These are phyloP conservation scores for Castor canadensis DNA, from an alignment of 2,113 vertebrate genomes.

Conservation along the genomic window DNA sequence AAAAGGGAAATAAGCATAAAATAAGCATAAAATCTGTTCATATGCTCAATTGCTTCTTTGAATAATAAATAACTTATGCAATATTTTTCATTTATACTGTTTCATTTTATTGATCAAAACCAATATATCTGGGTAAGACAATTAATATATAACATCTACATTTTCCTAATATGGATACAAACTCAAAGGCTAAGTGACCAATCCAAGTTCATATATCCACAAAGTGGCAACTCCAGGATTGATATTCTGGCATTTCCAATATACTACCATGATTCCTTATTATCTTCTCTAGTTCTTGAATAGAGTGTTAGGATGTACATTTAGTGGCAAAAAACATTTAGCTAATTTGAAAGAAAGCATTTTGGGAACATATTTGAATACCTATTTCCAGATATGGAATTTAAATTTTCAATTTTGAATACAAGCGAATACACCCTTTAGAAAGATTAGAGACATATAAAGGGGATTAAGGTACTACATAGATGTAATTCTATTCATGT, in stretches of 20 bases:
- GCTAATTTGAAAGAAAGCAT: not conserved
- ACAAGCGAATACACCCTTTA: not conserved
- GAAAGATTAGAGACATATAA: not conserved
- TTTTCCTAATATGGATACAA: not conserved
- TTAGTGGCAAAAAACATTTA: not conserved
- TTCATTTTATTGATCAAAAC: no score
- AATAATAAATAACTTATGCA: not conserved
- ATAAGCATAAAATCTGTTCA: not conserved
- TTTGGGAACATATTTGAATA: constrained; percentile 33
- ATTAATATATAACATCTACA: not conserved
- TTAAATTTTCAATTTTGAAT: not conserved
- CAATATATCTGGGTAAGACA: no score
- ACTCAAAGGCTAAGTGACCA: not conserved
- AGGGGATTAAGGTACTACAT: not conserved
- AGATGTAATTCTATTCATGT: not conserved
- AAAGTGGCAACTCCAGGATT: not conserved
- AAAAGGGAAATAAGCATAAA: not conserved
- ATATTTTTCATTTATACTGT: not conserved
- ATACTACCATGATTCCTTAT: not conserved
- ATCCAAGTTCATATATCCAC: not conserved
- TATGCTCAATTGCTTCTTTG: not conserved
- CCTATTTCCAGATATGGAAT: not conserved
- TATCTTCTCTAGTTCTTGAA: not conserved
- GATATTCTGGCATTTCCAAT: not conserved
- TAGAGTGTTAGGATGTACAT: not conserved